These are phyloP conservation scores for Penaeus indicus DNA, from an alignment of 1,140 invertebrate genomes.

Conservation along the genomic window DNA sequence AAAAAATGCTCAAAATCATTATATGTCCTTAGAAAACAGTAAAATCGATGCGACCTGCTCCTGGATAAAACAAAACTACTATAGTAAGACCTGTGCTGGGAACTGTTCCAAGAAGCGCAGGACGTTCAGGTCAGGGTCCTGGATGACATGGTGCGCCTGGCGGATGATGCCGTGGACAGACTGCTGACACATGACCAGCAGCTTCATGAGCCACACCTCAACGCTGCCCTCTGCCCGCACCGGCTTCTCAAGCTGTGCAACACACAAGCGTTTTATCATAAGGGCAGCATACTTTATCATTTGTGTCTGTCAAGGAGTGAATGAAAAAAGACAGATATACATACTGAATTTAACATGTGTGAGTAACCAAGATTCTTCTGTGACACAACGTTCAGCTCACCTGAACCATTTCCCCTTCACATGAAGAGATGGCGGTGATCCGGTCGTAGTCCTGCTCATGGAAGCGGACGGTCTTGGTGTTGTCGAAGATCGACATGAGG, in stretches of 20 bases:
- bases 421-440: slow-evolving; percentile 92
- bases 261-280: too few species aligned
- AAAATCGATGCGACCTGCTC: too few species aligned
- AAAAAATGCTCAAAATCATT: too few species aligned
- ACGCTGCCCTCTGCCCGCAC: slow-evolving; percentile 97
- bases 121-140: slow-evolving; percentile 88
- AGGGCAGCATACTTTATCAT: too few species aligned
- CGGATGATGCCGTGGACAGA: slow-evolving; percentile 96
- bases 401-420: slow-evolving; percentile 90
- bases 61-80: too few species aligned
- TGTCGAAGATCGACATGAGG: slow-evolving; percentile 95
- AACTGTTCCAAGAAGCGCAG: slow-evolving; percentile 91
- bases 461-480: slow-evolving; percentile 92
- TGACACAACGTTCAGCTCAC: slow-evolving; percentile 69
- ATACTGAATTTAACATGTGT: too few species aligned
- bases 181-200: slow-evolving; percentile 88
- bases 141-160: slow-evolving; percentile 84
- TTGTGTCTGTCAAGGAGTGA: too few species aligned
- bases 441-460: slow-evolving; percentile 97
- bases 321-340: too few species aligned
- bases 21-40: too few species aligned
- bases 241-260: slow-evolving; percentile 82
- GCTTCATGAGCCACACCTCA: slow-evolving; percentile 93
- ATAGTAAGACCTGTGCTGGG: slow-evolving; percentile 83
- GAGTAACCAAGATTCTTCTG: too few species aligned